Conservation (phyloP, 2,888 invertebrate species). For the Gasteruption jaculator region DNA sequence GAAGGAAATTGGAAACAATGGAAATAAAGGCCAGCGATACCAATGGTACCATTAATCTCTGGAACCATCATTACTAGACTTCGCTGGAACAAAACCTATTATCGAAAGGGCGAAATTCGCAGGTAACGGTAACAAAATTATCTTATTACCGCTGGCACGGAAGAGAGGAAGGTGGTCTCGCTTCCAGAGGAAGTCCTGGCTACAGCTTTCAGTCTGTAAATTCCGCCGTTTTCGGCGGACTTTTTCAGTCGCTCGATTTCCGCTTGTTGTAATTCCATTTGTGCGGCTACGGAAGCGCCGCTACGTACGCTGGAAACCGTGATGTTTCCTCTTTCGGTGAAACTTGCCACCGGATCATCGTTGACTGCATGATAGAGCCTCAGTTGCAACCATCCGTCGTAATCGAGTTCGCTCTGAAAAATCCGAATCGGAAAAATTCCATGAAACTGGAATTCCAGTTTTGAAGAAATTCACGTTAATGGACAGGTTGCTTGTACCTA, state of each 20-base stretch:
- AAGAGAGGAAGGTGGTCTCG: constrained; percentile 68
- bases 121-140: too few relatives aligned
- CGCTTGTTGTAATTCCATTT: constrained; percentile 56
- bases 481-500: too few relatives aligned
- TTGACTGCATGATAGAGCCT: constrained; percentile 67
- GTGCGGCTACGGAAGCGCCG: constrained; percentile 62
- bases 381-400: constrained; percentile 71
- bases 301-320: constrained; percentile 67
- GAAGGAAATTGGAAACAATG: too few relatives aligned
- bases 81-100: too few relatives aligned
- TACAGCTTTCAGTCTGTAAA: constrained; percentile 70
- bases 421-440: too few relatives aligned
- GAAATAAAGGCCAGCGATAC: too few relatives aligned
- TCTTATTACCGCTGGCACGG: constrained; percentile 68
- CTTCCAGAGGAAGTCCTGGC: constrained; percentile 66
- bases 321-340: constrained; percentile 66
- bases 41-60: too few relatives aligned
- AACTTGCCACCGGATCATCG: constrained; percentile 54
- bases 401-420: constrained; percentile 64
- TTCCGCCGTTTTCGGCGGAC: constrained; percentile 64
- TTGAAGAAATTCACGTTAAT: too few relatives aligned
- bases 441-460: too few relatives aligned
- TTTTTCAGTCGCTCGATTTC: constrained; percentile 60
- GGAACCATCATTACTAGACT: too few relatives aligned
- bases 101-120: too few relatives aligned